Evolutionary conservation across 2,888 invertebrate species (phyloP).

Genomic region (Eupsilia transversa): DNA sequence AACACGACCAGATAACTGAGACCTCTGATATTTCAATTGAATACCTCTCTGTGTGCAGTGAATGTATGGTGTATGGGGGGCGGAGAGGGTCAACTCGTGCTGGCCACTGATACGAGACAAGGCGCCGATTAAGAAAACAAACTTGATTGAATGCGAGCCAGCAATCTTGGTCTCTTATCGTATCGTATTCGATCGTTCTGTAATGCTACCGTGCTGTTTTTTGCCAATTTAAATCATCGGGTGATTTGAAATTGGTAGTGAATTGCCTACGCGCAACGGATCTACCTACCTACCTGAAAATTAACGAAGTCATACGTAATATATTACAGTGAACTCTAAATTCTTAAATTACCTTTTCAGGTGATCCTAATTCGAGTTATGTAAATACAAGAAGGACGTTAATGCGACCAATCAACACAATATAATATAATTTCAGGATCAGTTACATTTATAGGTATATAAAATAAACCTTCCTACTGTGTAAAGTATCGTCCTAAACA

Average conservation of each 20-base stretch:
- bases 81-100: constrained; percentile 63
- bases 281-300: neutral
- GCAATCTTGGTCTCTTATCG: constrained; percentile 79
- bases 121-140: constrained; percentile 85
- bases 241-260: constrained; percentile 37
- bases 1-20: constrained; percentile 72
- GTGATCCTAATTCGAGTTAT: neutral
- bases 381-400: neutral
- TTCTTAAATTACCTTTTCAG: neutral
- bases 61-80: constrained; percentile 50
- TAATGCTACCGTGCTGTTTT: constrained; percentile 64
- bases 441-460: neutral
- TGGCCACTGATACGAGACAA: constrained; percentile 75
- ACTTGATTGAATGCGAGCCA: constrained; percentile 77
- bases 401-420: neutral
- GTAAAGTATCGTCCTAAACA: neutral
- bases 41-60: constrained; percentile 48
- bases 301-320: neutral
- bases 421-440: neutral
- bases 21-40: constrained; percentile 72
- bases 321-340: neutral
- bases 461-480: neutral
- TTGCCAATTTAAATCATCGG: constrained; percentile 50
- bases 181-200: constrained; percentile 74
- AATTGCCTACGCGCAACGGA: constrained; percentile 2